A percentile compares a stretch with the other conserved stretches of the same genome.
These are phyloP conservation scores for Vespertilio murinus DNA, from an alignment of 2,797 vertebrate species.

Conservation along the genomic window DNA sequence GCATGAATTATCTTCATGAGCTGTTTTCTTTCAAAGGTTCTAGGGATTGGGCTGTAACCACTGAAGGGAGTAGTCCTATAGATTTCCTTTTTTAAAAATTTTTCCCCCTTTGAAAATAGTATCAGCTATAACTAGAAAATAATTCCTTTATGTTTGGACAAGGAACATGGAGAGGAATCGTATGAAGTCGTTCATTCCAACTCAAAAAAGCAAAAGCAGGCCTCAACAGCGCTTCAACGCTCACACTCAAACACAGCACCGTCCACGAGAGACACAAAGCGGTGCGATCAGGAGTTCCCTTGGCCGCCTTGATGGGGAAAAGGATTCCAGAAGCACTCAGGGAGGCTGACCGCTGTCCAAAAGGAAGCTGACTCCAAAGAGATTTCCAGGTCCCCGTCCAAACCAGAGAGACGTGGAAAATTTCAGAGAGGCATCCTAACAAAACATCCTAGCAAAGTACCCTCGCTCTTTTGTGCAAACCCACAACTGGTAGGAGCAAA, in stretches of 20 bases:
- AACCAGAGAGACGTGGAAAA: constrained; percentile 73
- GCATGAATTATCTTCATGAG: constrained; percentile 37
- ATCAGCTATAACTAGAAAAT: constrained; percentile 20
- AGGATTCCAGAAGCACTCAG: constrained; percentile 49
- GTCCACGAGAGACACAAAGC: not conserved
- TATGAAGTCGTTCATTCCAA: not conserved
- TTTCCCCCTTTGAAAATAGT: not conserved
- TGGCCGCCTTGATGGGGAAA: not conserved
- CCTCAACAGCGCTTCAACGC: not conserved
- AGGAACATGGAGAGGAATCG: constrained; percentile 28
- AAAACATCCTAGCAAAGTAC: constrained; percentile 64
- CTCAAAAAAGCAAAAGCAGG: constrained; percentile 26
- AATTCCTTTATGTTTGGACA: constrained; percentile 28
- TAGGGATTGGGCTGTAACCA: constrained; percentile 29
- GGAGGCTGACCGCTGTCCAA: constrained; percentile 61
- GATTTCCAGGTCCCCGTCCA: constrained; percentile 69
- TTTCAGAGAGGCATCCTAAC: constrained; percentile 59
- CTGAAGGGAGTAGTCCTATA: not conserved
- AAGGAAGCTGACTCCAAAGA: constrained; percentile 72
- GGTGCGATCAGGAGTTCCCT: not conserved
- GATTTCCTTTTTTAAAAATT: not conserved
- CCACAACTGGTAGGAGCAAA: constrained; percentile 15
- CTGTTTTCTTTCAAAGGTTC: constrained; percentile 58
- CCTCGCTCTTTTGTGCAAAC: constrained; percentile 59
- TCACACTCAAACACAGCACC: not conserved